Percentiles rank a stretch among this genome's conserved stretches.
Conservation (phyloP, 2,113 vertebrate species). For the human region GRCh38 chr2:233413001-233413500, state of each 20-base stretch:
- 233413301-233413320: neutral
- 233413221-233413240: too few relatives aligned
- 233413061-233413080: neutral
- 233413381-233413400: conserved; percentile 9
- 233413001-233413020: neutral
- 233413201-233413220: too few relatives aligned
- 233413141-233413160: too few relatives aligned
- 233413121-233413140: too few relatives aligned
- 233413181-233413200: too few relatives aligned
- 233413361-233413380: neutral
- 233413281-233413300: neutral
- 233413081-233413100: neutral
- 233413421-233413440: neutral
- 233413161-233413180: too few relatives aligned
- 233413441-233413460: too few relatives aligned
- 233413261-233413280: neutral
- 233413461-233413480: neutral
- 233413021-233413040: neutral
- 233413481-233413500: neutral
- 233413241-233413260: neutral
- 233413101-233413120: neutral
- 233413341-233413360: neutral
- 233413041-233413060: neutral
- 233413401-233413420: neutral
- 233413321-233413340: conserved; percentile 3